Evolutionary conservation across 2,797 vertebrate genomes (phyloP), one percentile per base, ranked within the genome.

Genomic region (Anguilla pacifica): DNA sequence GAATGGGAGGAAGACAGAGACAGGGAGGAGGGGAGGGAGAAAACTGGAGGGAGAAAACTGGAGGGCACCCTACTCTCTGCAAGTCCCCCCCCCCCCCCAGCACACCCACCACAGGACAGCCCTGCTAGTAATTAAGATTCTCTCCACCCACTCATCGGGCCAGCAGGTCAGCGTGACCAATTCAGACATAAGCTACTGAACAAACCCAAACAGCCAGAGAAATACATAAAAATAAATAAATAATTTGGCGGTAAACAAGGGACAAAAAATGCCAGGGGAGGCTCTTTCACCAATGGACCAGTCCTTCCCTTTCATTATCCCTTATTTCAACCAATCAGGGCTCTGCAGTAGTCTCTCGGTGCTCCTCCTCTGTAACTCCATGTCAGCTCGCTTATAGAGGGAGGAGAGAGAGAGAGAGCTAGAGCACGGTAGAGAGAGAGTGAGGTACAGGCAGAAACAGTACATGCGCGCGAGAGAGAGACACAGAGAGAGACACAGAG

Each of bases 271-370:
- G 72, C 84, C 61, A 53, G 35, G 79, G 83, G 82, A 85, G 59
- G 74, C 77, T 77, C 51, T 64, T 49, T 81, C 19, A 19, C 86
- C 22, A 72, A 17, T 28, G 1, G 35, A 35, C 35, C 35, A 35
- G 35, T 35, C 0, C 22, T 43, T n/a, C 70, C 81, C 35, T 43
- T 64, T 86, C 57, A 39, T 77, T 70, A 61, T 72, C 46, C 25
- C 55, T 88, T 4, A n/a, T 11, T 43, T 83, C 83, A 43, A 46
- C 95, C 96, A 95, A 94, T 94, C 92, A 90, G 86, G 85, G 86
- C 3, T 90, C 25, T 77, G 87, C 72, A 92, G 87, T 91, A 86
- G 84, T 87, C 89, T 89, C 87, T 79, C 72, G 82, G 84, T 31
- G 90, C 91, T 88, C 91, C 90, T 91, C 90, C 91, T 91, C 90